A percentile compares a stretch with the other conserved stretches of the same genome.
Evolutionary conservation across 2,113 vertebrate species (phyloP).

Genomic region (Chlorocebus sabaeus): DNA sequence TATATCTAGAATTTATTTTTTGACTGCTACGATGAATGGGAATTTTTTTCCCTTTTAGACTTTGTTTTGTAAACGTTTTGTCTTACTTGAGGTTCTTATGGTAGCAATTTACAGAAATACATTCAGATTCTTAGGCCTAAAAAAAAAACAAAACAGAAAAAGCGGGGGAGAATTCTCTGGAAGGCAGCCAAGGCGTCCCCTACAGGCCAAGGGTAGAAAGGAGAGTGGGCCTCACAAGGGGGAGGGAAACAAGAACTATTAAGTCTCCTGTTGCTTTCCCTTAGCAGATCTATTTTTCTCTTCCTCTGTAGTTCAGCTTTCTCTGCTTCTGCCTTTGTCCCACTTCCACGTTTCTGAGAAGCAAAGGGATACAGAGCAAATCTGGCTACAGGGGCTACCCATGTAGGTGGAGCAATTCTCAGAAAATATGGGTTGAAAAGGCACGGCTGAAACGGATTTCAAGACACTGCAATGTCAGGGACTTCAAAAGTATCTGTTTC

Average conservation of each 20-base stretch:
- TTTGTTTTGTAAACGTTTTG: background rate
- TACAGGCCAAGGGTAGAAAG: slow-evolving; percentile 40
- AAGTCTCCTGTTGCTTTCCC: background rate
- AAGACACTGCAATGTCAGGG: background rate
- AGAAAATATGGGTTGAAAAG: background rate
- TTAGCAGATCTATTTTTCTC: background rate
- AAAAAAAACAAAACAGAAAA: too few species aligned
- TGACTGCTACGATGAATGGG: background rate
- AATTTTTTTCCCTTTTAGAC: background rate
- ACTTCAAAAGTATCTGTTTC: background rate
- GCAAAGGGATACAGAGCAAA: background rate
- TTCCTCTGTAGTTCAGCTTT: background rate
- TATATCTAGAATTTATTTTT: background rate
- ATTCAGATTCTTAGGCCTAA: background rate
- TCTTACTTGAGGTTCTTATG: background rate
- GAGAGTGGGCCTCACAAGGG: slow-evolving; percentile 14
- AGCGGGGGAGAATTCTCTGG: background rate
- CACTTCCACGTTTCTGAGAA: slow-evolving; percentile 4
- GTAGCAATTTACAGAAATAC: slow-evolving; percentile 45
- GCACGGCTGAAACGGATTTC: background rate
- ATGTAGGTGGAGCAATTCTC: background rate
- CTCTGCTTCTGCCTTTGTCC: slow-evolving; percentile 1
- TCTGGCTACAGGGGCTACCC: background rate
- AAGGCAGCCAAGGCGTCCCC: slow-evolving; percentile 20
- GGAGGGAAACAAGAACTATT: background rate